Evolutionary conservation across 2,888 invertebrate genomes (phyloP).

Genomic region (Entomobrya multifasciata): DNA sequence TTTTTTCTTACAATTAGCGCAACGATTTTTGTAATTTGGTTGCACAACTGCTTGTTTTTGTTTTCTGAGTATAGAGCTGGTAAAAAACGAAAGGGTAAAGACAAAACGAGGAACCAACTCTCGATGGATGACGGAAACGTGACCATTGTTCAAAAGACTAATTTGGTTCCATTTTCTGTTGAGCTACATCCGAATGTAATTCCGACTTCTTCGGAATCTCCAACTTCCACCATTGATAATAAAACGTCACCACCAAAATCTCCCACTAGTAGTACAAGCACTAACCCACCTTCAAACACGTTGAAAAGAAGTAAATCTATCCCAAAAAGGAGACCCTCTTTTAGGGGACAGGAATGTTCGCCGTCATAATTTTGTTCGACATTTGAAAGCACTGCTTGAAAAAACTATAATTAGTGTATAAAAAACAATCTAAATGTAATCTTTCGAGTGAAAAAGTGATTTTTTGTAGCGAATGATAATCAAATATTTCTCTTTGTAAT

Average conservation of each 20-base stretch:
- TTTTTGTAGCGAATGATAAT: not conserved
- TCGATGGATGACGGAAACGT: slow-evolving; percentile 33
- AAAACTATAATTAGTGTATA: not conserved
- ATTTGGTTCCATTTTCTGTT: slow-evolving; percentile 65
- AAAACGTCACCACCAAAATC: slow-evolving; percentile 34
- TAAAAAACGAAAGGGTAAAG: slow-evolving; percentile 74
- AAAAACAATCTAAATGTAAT: not conserved
- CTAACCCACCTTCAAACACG: slow-evolving; percentile 54
- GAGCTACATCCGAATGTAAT: slow-evolving; percentile 49
- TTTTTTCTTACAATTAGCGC: not conserved
- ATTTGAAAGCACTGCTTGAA: not conserved
- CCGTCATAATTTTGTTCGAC: slow-evolving; percentile 65
- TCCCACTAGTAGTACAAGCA: slow-evolving; percentile 39
- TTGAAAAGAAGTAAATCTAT: slow-evolving; percentile 79
- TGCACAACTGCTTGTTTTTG: slow-evolving; percentile 68
- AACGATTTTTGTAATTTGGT: slow-evolving; percentile 46
- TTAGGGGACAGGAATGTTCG: slow-evolving; percentile 77
- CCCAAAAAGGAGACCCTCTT: slow-evolving; percentile 77
- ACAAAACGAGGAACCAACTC: slow-evolving; percentile 49
- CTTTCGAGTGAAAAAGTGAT: not conserved
- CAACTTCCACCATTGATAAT: not conserved
- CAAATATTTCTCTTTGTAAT: not conserved
- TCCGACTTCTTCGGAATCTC: slow-evolving; percentile 28
- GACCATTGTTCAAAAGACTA: slow-evolving; percentile 49
- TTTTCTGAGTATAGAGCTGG: slow-evolving; percentile 75